These are phyloP conservation scores for Chrysemys picta DNA, from an alignment of 2,113 vertebrate genomes.

Conservation along the genomic window DNA sequence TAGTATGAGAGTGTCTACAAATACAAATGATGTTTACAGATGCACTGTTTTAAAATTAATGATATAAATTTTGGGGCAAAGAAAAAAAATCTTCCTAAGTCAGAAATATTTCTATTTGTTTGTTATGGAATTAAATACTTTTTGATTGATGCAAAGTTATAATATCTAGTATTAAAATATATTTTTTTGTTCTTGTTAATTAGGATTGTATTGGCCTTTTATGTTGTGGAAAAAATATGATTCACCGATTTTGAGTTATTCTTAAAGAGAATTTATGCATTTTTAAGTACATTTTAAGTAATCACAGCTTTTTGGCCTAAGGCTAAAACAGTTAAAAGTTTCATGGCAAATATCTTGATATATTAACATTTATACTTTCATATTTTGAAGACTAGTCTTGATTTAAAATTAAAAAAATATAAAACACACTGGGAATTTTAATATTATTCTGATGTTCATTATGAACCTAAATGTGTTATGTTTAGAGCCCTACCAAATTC, in stretches of 20 bases:
- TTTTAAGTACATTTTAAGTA: neutral
- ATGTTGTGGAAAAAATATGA: neutral
- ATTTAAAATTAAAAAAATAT: neutral
- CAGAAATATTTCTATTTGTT: neutral
- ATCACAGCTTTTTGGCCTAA: neutral
- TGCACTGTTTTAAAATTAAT: neutral
- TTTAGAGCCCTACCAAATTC: neutral
- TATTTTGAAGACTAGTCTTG: neutral
- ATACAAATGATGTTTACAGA: neutral
- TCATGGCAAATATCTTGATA: neutral
- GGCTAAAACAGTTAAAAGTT: neutral
- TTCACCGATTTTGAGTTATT: neutral
- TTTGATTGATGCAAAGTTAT: rapidly evolving
- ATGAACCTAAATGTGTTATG: neutral
- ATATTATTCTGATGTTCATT: neutral
- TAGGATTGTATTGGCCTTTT: neutral
- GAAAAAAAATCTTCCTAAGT: neutral
- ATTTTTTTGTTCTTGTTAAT: neutral
- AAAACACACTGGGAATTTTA: neutral
- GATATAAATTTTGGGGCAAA: neutral
- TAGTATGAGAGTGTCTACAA: neutral
- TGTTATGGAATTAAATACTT: neutral
- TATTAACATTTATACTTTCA: neutral
- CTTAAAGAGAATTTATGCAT: neutral
- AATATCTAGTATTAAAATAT: neutral